These are phyloP conservation scores for Selenia dentaria DNA, from an alignment of 2,888 invertebrate species.

Conservation along the genomic window DNA sequence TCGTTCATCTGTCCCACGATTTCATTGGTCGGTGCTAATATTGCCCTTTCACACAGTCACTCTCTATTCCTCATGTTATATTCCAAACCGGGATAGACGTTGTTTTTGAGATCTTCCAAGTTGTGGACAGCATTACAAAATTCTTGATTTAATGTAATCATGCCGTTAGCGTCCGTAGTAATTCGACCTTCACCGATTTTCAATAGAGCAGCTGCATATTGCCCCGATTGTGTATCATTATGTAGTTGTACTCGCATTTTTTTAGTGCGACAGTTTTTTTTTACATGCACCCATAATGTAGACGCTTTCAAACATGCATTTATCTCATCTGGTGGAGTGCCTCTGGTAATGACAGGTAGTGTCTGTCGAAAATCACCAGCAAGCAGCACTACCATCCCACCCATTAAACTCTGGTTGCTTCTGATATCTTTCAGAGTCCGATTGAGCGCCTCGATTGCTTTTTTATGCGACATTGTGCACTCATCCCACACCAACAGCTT, in stretches of 20 bases:
- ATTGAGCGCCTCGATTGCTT: constrained; percentile 6
- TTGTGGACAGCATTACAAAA: constrained; percentile 1
- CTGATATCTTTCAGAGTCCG: constrained; percentile 4
- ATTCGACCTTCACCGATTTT: constrained; percentile 1
- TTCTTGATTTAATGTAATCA: background rate
- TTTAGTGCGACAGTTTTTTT: constrained; percentile 20
- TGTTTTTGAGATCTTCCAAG: background rate
- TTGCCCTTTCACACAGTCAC: constrained; percentile 4
- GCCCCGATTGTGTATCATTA: background rate
- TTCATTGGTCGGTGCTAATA: background rate
- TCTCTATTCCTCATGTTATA: background rate
- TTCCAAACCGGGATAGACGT: background rate
- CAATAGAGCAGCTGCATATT: background rate
- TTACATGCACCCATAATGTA: constrained; percentile 23
- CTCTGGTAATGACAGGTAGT: constrained; percentile 22
- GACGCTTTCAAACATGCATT: constrained; percentile 36
- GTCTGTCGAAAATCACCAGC: constrained; percentile 35
- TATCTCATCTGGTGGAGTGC: constrained; percentile 32
- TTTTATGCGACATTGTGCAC: constrained; percentile 35
- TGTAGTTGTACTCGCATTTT: constrained; percentile 6
- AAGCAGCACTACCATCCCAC: constrained; percentile 26
- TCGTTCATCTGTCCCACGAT: background rate
- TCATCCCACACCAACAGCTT: constrained; percentile 37
- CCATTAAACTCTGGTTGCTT: constrained; percentile 20
- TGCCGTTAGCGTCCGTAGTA: background rate